Conservation (phyloP, 2,113 vertebrate species). For the Bagarius yarrelli region DNA sequence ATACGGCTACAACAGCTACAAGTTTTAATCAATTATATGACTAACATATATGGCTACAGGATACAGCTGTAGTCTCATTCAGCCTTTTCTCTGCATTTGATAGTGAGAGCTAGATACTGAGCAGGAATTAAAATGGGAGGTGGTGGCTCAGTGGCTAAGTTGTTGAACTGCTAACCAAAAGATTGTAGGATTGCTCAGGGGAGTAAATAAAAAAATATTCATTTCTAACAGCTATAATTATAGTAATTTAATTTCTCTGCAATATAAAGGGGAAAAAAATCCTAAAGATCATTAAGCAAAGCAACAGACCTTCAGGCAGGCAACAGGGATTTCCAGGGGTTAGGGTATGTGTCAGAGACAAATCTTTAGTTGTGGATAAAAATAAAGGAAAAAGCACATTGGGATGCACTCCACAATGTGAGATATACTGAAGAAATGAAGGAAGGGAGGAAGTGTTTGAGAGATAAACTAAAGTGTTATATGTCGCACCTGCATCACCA, state of each 20-base stretch:
- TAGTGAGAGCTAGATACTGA: neutral
- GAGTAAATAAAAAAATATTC: too few relatives aligned
- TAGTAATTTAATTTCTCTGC: neutral
- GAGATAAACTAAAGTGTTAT: neutral
- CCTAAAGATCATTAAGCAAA: neutral
- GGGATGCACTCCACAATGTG: neutral
- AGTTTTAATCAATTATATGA: too few relatives aligned
- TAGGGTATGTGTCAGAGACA: neutral
- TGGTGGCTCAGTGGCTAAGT: neutral
- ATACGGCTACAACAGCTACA: too few relatives aligned
- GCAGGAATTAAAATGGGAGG: neutral
- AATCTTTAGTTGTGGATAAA: neutral
- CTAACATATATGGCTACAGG: neutral
- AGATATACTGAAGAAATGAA: neutral
- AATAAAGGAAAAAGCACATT: neutral
- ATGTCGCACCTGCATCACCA: slow-evolving; percentile 8
- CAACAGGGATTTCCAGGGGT: neutral
- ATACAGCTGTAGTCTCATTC: neutral
- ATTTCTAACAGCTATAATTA: neutral
- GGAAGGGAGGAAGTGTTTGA: neutral
- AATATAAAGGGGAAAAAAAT: neutral
- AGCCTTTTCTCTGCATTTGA: neutral
- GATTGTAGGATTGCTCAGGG: too few relatives aligned
- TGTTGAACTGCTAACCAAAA: too few relatives aligned
- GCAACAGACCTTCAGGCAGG: neutral